Conservation (phyloP, 2,113 vertebrate species). For the Hipposideros armiger region DNA sequence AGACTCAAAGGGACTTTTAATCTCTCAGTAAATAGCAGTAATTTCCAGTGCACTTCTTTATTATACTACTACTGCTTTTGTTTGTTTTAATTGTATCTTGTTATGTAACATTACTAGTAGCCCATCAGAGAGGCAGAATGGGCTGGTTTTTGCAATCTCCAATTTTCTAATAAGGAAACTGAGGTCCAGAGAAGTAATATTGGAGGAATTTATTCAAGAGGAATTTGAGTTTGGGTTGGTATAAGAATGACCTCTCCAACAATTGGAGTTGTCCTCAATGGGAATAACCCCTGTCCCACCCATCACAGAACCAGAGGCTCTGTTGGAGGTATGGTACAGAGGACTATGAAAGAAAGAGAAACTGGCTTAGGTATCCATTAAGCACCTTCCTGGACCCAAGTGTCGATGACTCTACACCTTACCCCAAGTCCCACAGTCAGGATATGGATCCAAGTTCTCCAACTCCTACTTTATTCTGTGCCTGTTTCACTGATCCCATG, state of each 20-base stretch:
- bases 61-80: not conserved
- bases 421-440: not conserved
- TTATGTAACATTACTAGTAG: not conserved
- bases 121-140: not conserved
- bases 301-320: not conserved
- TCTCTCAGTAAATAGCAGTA: not conserved
- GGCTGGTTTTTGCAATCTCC: not conserved
- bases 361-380: not conserved
- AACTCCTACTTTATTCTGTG: not conserved
- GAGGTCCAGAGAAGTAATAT: not conserved
- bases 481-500: not conserved
- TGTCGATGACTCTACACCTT: not conserved
- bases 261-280: not conserved
- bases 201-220: not conserved
- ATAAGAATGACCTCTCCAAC: not conserved
- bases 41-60: not conserved
- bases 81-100: not conserved
- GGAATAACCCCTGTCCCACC: not conserved
- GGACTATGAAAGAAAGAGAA: not conserved
- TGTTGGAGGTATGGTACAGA: not conserved
- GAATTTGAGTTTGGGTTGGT: not conserved
- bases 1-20: not conserved
- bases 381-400: not conserved
- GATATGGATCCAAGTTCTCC: not conserved
- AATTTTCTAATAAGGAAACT: slow-evolving; percentile 3